phyloP scores from a whole-genome alignment of 2,797 vertebrate species.

The Eutrigla gurnardus region DNA sequence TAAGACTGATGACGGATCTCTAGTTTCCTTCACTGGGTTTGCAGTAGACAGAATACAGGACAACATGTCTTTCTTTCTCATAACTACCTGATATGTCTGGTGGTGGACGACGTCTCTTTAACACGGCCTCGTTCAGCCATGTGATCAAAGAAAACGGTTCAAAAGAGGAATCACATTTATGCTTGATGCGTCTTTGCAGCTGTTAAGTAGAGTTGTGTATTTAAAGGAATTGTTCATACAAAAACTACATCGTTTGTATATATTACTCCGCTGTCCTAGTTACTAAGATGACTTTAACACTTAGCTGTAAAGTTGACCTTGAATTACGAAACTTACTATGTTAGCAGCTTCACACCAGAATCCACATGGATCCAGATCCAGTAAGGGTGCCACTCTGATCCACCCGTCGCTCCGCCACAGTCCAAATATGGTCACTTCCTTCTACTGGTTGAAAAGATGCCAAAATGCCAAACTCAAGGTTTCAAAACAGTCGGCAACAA shows the following conservation, averaged over 20 bases:
- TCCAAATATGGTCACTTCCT: too few species aligned
- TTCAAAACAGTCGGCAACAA: too few species aligned
- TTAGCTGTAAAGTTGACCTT: too few species aligned
- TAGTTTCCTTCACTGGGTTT: slow-evolving; percentile 32
- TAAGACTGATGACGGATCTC: slow-evolving; percentile 31
- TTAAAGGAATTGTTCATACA: background rate
- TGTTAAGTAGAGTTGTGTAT: background rate
- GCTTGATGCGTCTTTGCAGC: background rate
- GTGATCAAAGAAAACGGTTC: background rate
- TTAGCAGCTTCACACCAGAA: too few species aligned
- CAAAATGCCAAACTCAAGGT: too few species aligned
- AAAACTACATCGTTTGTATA: background rate
- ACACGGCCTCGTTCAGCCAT: background rate
- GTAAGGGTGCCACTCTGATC: too few species aligned
- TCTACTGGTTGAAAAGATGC: too few species aligned
- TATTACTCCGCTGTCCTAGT: background rate
- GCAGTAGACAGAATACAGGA: background rate
- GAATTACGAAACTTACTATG: too few species aligned
- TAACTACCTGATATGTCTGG: slow-evolving; percentile 1
- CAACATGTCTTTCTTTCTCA: slow-evolving; percentile 1
- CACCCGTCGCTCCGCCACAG: too few species aligned
- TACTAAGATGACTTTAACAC: too few species aligned
- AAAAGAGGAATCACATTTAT: background rate
- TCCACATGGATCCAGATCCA: too few species aligned
- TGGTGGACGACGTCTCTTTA: background rate